Evolutionary conservation across 2,113 vertebrate genomes (phyloP), one percentile per base, ranked within the genome.

Genomic region (Phaetusa simplex): DNA sequence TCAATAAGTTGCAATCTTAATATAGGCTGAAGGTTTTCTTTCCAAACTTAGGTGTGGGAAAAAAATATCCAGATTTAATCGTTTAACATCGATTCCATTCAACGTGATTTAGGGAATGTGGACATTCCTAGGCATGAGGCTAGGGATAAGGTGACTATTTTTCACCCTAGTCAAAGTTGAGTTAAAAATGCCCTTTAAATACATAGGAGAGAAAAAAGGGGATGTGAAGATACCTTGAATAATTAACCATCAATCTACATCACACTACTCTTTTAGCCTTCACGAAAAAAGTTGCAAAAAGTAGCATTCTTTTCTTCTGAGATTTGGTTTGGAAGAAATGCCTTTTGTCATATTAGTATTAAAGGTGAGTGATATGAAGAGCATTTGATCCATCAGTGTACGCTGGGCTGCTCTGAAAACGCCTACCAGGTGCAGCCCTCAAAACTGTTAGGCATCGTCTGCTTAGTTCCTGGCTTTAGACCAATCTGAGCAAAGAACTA

Each of bases 361-460:
- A 78, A 93, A 93, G 72, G n/a, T 88, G 58, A 95, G 66, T 69
- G 87, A 96, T 94, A 92, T 22, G 67, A 94, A 90, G 93, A 93
- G 32, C 49, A 94, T 82, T 91, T 90, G 52, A 77, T 93, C 62
- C 73, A 90, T 50, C 74, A 83, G 24, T 83, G 53, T 91, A 49
- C 45, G 42, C 58, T 77, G 79, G 27, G 74, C 94, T 90, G 71
- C 88, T 83, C 93, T 12, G 12, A 88, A 96, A 96, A 96, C 16
- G 36, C 67, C 90, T 96, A 82, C 87, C 96, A 96, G 78, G 94
- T 96, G 96, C 88, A 62, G 66, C 29, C 62, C 23, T 93, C 84
- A 71, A 73, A 92, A 73, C 32, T 92, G 76, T 83, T 24, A 66
- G 45, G 72, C 42, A 0, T 96, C 90, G 90, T 96, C 85, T 90